phyloP scores from a whole-genome alignment of 1,140 invertebrate species.

The Rhynchophorus ferrugineus region DNA sequence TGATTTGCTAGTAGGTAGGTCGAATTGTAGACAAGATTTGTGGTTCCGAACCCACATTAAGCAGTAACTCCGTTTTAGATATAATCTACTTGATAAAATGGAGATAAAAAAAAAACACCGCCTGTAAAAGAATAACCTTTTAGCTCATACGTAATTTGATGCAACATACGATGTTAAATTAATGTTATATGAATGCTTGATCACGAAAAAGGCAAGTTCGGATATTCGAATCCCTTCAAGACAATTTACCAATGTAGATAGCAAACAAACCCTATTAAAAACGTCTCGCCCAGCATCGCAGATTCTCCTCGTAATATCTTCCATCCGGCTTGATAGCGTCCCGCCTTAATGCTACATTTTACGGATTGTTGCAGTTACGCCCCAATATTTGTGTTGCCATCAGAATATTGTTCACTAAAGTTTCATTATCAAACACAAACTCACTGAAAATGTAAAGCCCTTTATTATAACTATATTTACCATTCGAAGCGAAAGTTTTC shows the following conservation, averaged over 20 bases:
- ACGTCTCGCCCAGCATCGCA: neutral
- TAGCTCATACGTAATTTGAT: too few relatives aligned
- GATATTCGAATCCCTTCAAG: too few relatives aligned
- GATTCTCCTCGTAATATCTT: neutral
- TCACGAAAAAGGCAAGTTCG: too few relatives aligned
- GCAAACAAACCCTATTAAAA: neutral
- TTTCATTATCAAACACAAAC: neutral
- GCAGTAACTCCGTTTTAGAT: too few relatives aligned
- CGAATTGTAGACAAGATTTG: too few relatives aligned
- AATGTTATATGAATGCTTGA: too few relatives aligned
- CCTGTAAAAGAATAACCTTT: too few relatives aligned
- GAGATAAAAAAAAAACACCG: too few relatives aligned
- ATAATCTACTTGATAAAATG: too few relatives aligned
- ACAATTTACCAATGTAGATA: neutral
- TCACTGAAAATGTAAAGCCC: neutral
- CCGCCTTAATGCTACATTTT: neutral
- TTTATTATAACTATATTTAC: neutral
- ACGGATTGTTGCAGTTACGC: neutral
- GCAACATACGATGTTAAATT: too few relatives aligned
- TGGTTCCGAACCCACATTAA: too few relatives aligned
- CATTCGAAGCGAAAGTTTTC: neutral
- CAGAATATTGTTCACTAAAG: neutral
- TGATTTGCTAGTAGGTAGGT: too few relatives aligned
- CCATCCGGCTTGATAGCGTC: neutral
- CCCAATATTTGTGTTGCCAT: neutral